A percentile compares a stretch with the other conserved stretches of the same genome.
These are phyloP conservation scores for Clarias platycephalus DNA, from an alignment of 2,797 vertebrate genomes.

Conservation along the genomic window DNA sequence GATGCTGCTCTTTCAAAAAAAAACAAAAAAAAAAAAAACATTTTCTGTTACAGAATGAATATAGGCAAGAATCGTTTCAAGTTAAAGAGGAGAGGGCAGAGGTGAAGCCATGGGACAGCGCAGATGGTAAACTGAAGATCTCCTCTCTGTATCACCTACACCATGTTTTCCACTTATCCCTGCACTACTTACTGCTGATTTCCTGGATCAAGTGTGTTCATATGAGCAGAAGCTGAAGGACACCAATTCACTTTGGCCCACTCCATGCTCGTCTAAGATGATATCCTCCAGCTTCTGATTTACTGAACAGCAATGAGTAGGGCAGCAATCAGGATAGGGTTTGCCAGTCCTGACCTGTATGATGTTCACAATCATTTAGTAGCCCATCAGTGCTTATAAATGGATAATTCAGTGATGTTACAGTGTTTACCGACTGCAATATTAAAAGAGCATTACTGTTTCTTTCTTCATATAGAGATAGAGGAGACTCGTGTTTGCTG, in stretches of 20 bases:
- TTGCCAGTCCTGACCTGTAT: too few relatives aligned
- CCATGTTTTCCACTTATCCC: too few relatives aligned
- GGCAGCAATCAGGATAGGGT: too few relatives aligned
- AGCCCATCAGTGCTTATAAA: background rate
- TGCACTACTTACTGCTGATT: too few relatives aligned
- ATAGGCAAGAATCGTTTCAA: constrained; percentile 40
- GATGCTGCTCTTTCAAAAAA: background rate
- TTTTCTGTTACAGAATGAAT: constrained; percentile 14
- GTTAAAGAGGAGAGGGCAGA: constrained; percentile 56
- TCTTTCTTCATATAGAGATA: constrained; percentile 19
- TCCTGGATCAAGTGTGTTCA: too few relatives aligned
- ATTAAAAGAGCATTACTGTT: background rate
- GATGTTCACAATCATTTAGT: background rate
- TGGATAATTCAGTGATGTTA: background rate
- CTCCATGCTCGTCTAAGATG: too few relatives aligned
- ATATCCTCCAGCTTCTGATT: too few relatives aligned
- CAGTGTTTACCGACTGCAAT: background rate
- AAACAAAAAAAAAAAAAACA: too few relatives aligned
- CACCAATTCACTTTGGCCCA: too few relatives aligned
- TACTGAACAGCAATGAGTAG: too few relatives aligned
- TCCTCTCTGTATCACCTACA: background rate
- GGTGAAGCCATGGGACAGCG: constrained; percentile 37
- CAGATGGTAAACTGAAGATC: constrained; percentile 31
- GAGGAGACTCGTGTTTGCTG: constrained; percentile 41
- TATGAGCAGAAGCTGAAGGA: too few relatives aligned